Evolutionary conservation across 2,797 vertebrate species (phyloP), one percentile per base, ranked within the genome.

Genomic region (Sebastes trivittatus): DNA sequence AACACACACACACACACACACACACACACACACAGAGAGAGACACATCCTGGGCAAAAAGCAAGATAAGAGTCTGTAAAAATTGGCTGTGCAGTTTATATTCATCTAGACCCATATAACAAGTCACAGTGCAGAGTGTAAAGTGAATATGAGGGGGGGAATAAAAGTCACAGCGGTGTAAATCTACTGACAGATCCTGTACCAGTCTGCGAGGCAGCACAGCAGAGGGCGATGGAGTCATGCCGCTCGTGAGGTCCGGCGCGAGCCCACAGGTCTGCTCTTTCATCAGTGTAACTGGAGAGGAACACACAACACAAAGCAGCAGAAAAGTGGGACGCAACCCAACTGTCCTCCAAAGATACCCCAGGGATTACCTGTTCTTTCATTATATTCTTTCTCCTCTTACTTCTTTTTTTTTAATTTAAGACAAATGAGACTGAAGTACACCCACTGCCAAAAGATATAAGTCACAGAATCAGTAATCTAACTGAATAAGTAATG

Each of bases 301-400:
- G 52, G 71, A 89, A 89, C 77, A 93, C 86, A 94, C 73, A 91
- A 91, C 77, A 95, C 85, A 93, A 88, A 92, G 90, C 91, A 94
- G 91, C 87, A 93, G 92, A 85, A 92, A 91, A 89, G 93, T 91
- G 92, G 90, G 86, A 90, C 72, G 36, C 84, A 75, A 88, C 80
- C 68, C 75, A 88, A 69, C 82, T 78, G 73, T 68, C 82, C 86
- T 83, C 56, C 25, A 60, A 60, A 63, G 55, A 71, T 4, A 30
- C 72, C 77, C 63, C 20, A 23, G 79, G 58, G 60, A 80, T 30
- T 52, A 29, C 16, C 30, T 58, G 18, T 14, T 75, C 64, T 79
- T 65, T 63, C 18, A 14, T 55, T 67, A 34, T 25, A 73, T 25
- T 42, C 2, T 20, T 69, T 76, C 27, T 61, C 7, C 4, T 67